A percentile compares a stretch with the other conserved stretches of the same genome.
Evolutionary conservation across 2,797 vertebrate genomes (phyloP).

Genomic region (Xenentodon cancila): DNA sequence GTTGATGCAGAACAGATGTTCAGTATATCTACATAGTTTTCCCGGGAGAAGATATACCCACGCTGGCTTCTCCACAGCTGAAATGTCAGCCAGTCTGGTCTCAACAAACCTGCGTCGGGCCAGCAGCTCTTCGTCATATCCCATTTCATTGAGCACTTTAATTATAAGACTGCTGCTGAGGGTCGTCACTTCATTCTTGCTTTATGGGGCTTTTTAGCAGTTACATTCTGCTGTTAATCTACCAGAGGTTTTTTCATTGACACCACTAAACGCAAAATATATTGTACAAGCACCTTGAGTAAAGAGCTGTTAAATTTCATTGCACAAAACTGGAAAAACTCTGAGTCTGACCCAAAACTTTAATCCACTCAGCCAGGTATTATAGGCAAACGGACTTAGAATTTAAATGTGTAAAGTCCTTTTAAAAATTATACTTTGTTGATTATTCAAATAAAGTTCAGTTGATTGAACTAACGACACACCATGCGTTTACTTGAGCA

Average conservation of each 20-base stretch:
- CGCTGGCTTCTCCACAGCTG: constrained; percentile 23
- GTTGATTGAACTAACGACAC: too few relatives aligned
- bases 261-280: too few relatives aligned
- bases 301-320: too few relatives aligned
- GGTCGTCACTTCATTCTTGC: constrained; percentile 4
- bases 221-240: neutral
- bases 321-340: too few relatives aligned
- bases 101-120: constrained; percentile 16
- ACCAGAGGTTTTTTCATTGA: neutral
- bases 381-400: too few relatives aligned
- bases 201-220: neutral
- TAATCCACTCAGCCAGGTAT: too few relatives aligned
- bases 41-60: constrained; percentile 15
- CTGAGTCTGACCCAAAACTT: too few relatives aligned
- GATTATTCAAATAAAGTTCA: too few relatives aligned
- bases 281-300: too few relatives aligned
- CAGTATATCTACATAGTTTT: constrained; percentile 35
- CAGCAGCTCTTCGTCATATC: constrained; percentile 15
- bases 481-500: too few relatives aligned
- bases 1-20: constrained; percentile 55
- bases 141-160: constrained; percentile 17
- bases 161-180: constrained; percentile 13
- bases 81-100: constrained; percentile 45
- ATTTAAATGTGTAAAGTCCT: too few relatives aligned
- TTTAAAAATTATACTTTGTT: too few relatives aligned